These are phyloP conservation scores for Abrostola triplasia DNA, from an alignment of 2,888 invertebrate species.

Conservation along the genomic window DNA sequence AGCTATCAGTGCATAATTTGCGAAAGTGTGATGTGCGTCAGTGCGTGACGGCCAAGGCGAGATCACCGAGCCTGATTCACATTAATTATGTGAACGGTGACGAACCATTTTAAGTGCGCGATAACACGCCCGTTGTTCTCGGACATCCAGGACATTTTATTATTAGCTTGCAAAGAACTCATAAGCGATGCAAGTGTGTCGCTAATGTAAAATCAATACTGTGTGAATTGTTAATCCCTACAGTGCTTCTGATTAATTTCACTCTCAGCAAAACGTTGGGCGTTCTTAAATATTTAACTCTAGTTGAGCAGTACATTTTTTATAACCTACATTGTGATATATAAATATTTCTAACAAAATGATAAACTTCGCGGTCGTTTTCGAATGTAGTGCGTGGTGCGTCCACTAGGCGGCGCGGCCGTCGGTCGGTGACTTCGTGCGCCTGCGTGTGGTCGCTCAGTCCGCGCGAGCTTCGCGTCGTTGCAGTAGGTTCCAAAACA, in stretches of 20 bases:
- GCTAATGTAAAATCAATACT: slow-evolving; percentile 83
- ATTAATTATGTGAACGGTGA: slow-evolving; percentile 86
- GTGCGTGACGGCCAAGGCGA: slow-evolving; percentile 71
- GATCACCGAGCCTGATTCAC: slow-evolving; percentile 78
- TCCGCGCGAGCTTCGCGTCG: slow-evolving; percentile 77
- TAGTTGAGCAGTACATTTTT: slow-evolving; percentile 15
- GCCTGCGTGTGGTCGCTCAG: slow-evolving; percentile 70
- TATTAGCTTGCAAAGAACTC: slow-evolving; percentile 55
- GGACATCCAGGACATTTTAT: slow-evolving; percentile 56
- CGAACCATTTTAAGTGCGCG: slow-evolving; percentile 83
- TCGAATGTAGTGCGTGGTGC: slow-evolving; percentile 65
- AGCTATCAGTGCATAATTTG: slow-evolving; percentile 52
- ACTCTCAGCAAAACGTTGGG: slow-evolving; percentile 13
- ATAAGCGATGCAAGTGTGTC: slow-evolving; percentile 51
- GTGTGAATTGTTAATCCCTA: slow-evolving; percentile 43
- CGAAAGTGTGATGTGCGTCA: slow-evolving; percentile 56
- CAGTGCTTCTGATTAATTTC: slow-evolving; percentile 24
- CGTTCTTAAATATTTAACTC: slow-evolving; percentile 14
- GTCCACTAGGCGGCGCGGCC: slow-evolving; percentile 65
- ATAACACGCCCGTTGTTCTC: slow-evolving; percentile 78
- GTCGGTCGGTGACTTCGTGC: slow-evolving; percentile 66
- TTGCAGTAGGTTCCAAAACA: slow-evolving; percentile 75
- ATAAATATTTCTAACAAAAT: slow-evolving; percentile 47
- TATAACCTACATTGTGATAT: slow-evolving; percentile 9
- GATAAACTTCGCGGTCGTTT: slow-evolving; percentile 76